phyloP scores from a whole-genome alignment of 2,113 vertebrate genomes.

The Coptodon rendalli region DNA sequence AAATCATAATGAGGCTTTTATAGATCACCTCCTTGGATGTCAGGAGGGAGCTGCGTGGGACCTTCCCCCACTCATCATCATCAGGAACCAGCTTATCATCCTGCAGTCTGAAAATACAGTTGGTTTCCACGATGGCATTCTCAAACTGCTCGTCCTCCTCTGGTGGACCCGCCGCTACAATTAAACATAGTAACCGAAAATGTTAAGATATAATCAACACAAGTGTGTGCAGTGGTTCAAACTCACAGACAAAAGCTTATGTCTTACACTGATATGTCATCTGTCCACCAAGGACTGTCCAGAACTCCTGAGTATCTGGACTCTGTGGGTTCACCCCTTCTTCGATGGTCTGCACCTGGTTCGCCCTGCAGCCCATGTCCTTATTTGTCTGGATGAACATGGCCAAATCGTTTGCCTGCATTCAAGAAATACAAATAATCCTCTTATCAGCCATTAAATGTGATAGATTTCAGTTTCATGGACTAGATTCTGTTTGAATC shows the following conservation, averaged over 20 bases:
- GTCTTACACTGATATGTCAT: constrained; percentile 80
- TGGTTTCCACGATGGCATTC: constrained; percentile 94
- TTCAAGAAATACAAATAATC: neutral
- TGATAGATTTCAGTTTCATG: neutral
- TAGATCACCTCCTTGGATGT: constrained; percentile 83
- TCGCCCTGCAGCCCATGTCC: constrained; percentile 91
- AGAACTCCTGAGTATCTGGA: constrained; percentile 85
- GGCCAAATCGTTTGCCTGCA: constrained; percentile 88
- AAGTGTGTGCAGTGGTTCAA: neutral
- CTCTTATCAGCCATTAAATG: neutral
- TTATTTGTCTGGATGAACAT: constrained; percentile 90
- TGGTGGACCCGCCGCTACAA: constrained; percentile 81
- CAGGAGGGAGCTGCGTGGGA: constrained; percentile 84
- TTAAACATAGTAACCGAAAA: neutral
- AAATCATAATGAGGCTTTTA: neutral
- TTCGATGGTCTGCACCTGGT: constrained; percentile 83
- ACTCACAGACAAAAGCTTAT: neutral
- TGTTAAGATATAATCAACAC: neutral
- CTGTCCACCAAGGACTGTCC: constrained; percentile 90
- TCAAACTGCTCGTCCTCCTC: constrained; percentile 95
- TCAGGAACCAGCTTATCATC: constrained; percentile 95
- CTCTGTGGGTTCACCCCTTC: constrained; percentile 83
- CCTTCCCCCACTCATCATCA: constrained; percentile 94
- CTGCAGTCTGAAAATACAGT: constrained; percentile 90
- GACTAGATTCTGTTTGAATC: neutral